Evolutionary conservation across 2,797 vertebrate genomes (phyloP).

Genomic region (Calcarius lapponicus): DNA sequence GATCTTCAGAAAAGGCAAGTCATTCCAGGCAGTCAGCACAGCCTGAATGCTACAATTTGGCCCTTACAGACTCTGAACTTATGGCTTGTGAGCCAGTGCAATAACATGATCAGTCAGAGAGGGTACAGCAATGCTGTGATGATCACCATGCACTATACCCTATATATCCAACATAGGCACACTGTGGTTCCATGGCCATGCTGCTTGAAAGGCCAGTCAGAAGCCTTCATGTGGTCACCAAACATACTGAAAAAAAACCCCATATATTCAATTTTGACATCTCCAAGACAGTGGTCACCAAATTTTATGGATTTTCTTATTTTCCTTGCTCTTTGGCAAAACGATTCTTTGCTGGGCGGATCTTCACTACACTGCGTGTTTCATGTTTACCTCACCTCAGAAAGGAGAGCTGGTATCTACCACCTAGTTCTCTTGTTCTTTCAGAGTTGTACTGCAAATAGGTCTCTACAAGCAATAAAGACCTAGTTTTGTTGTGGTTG

Average conservation of each 20-base stretch:
- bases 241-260: neutral
- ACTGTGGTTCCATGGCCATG: neutral
- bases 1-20: neutral
- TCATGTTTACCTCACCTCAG: neutral
- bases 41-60: neutral
- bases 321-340: neutral
- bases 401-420: neutral
- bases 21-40: neutral
- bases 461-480: neutral
- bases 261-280: neutral
- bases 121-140: neutral
- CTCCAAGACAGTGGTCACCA: neutral
- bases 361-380: neutral
- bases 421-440: neutral
- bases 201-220: neutral
- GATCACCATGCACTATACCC: neutral
- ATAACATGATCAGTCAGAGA: neutral
- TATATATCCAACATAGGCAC: neutral
- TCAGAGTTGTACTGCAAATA: neutral
- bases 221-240: neutral
- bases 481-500: neutral
- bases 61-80: neutral
- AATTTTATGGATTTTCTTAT: neutral
- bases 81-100: neutral
- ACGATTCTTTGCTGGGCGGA: neutral